Conservation (phyloP, 2,113 vertebrate species). For the Trematomus loennbergii region DNA sequence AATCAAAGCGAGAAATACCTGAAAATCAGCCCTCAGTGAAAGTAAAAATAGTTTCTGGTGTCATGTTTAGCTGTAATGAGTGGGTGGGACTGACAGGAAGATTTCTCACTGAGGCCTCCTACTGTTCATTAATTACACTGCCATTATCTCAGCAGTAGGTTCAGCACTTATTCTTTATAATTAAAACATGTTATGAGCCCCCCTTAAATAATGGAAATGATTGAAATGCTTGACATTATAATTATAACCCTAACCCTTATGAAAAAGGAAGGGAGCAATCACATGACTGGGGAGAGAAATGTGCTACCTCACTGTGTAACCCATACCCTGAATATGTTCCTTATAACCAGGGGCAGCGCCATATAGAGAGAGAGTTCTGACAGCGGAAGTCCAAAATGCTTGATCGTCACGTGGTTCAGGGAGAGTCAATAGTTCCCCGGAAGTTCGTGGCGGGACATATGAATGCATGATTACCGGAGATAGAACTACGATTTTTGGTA, state of each 20-base stretch:
- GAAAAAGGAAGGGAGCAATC: no score
- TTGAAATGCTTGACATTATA: constrained; percentile 9
- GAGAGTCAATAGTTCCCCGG: no score
- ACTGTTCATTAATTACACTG: constrained; percentile 60
- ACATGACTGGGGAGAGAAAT: no score
- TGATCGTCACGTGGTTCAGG: no score
- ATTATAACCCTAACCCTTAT: not conserved
- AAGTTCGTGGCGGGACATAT: no score
- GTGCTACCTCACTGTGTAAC: no score
- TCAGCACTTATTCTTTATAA: constrained; percentile 25
- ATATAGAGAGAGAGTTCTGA: no score
- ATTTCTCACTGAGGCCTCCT: constrained; percentile 35
- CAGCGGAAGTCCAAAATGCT: no score
- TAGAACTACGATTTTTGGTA: no score
- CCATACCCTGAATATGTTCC: no score
- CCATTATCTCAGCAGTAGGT: constrained; percentile 22
- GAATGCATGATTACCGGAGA: no score
- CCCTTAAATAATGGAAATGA: not conserved
- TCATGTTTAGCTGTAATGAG: constrained; percentile 9
- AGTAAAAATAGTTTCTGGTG: constrained; percentile 2
- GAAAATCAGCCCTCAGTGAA: not conserved
- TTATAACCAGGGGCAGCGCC: no score
- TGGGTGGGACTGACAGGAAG: not conserved
- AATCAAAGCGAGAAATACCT: not conserved
- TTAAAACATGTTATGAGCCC: constrained; percentile 20